phyloP scores from a whole-genome alignment of 2,113 vertebrate genomes.

The Probosciger aterrimus region DNA sequence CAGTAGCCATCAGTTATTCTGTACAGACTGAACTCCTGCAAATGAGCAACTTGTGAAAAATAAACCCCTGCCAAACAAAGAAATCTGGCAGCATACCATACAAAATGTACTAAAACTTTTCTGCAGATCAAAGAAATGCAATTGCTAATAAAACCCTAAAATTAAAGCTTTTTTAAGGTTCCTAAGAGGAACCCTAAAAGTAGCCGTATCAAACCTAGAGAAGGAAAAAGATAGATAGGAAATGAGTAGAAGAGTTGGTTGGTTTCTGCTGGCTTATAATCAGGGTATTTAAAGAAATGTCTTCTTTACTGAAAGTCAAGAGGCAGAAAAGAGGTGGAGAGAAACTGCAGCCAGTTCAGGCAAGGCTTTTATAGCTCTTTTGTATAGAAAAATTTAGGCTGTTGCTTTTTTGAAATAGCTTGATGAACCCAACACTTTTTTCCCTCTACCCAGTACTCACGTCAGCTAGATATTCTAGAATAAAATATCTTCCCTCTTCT shows the following conservation, averaged over 20 bases:
- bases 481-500: background rate
- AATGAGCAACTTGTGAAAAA: background rate
- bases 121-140: background rate
- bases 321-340: background rate
- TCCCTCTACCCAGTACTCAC: background rate
- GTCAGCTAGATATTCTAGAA: background rate
- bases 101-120: background rate
- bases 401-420: background rate
- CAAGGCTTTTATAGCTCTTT: background rate
- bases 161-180: background rate
- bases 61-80: background rate
- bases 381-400: background rate
- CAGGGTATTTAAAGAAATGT: background rate
- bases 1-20: background rate
- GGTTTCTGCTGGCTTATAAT: background rate
- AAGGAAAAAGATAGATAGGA: background rate
- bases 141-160: conserved; percentile 2
- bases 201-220: background rate
- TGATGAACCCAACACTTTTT: background rate
- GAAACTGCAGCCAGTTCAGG: background rate
- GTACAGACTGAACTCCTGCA: background rate
- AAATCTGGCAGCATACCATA: background rate
- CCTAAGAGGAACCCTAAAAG: background rate
- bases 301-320: background rate
- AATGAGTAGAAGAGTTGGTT: background rate